Conservation (phyloP, 1,140 invertebrate genomes). For the Tetragonula clypearis region DNA sequence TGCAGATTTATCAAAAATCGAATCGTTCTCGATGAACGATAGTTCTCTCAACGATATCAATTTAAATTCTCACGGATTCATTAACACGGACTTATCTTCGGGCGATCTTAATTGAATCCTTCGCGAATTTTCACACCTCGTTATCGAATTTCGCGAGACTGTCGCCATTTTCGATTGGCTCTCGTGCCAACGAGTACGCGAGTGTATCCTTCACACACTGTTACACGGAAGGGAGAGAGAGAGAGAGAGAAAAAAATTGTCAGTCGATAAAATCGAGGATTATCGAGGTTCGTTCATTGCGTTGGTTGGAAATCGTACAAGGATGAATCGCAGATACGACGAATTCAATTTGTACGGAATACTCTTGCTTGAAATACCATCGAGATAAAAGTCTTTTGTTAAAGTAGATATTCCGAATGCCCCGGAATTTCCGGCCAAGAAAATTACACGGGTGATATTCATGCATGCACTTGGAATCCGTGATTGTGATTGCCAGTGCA, state of each 20-base stretch:
- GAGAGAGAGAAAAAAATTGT: background rate
- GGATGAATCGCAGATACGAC: background rate
- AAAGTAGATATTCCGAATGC: background rate
- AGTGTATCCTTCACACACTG: background rate
- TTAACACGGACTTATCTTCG: conserved; percentile 36
- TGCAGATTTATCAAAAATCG: background rate
- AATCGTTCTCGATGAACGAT: background rate
- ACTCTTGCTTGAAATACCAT: background rate
- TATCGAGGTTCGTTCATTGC: background rate
- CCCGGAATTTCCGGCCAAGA: background rate
- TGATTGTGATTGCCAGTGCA: background rate
- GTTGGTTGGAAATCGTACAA: background rate
- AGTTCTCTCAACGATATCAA: background rate
- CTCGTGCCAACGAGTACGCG: background rate
- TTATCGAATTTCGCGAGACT: background rate
- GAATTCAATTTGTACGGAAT: conserved; percentile 4
- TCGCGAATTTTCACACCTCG: conserved; percentile 23
- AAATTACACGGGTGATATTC: background rate
- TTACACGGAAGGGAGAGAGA: too few species aligned
- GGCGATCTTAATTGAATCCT: conserved; percentile 57
- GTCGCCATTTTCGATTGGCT: conserved; percentile 12
- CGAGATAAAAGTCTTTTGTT: conserved; percentile 1
- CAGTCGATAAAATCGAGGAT: background rate
- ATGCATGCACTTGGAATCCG: background rate
- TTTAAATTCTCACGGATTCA: conserved; percentile 30